Percentiles rank a stretch among this genome's conserved stretches.
Conservation (phyloP, 2,113 vertebrate genomes). For the Lycaon pictus region DNA sequence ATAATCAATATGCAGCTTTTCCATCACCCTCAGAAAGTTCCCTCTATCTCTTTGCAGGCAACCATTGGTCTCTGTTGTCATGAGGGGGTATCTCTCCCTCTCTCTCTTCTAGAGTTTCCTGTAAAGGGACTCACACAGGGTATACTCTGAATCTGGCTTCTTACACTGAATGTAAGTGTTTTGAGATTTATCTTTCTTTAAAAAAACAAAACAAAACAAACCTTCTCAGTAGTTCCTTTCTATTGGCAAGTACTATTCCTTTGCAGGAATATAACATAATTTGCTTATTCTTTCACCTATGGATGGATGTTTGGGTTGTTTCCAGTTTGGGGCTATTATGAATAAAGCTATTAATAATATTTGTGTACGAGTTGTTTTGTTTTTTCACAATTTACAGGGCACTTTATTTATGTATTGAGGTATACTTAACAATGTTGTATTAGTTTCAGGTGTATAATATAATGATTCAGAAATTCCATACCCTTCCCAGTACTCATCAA, state of each 20-base stretch:
- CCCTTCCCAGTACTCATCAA: neutral
- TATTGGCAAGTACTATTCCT: neutral
- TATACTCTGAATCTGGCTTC: neutral
- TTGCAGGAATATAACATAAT: neutral
- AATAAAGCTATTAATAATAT: conserved; percentile 10
- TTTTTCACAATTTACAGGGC: neutral
- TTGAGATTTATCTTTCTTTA: neutral
- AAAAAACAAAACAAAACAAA: neutral
- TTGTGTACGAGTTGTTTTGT: neutral
- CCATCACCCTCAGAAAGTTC: neutral
- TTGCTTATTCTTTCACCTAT: neutral
- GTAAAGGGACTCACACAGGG: neutral
- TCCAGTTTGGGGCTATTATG: neutral
- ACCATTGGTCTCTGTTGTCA: neutral
- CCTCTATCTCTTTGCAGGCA: neutral
- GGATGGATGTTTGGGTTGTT: neutral
- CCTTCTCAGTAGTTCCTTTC: neutral
- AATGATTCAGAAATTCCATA: neutral
- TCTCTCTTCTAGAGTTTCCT: neutral
- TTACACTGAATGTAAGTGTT: neutral
- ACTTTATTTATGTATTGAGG: neutral
- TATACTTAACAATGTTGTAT: neutral
- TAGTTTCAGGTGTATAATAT: neutral
- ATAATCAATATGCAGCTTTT: neutral
- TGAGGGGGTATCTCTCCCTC: neutral